Base-by-base conservation (phyloP, 2,797 vertebrate genomes). In the Gastrophryne carolinensis region DNA sequence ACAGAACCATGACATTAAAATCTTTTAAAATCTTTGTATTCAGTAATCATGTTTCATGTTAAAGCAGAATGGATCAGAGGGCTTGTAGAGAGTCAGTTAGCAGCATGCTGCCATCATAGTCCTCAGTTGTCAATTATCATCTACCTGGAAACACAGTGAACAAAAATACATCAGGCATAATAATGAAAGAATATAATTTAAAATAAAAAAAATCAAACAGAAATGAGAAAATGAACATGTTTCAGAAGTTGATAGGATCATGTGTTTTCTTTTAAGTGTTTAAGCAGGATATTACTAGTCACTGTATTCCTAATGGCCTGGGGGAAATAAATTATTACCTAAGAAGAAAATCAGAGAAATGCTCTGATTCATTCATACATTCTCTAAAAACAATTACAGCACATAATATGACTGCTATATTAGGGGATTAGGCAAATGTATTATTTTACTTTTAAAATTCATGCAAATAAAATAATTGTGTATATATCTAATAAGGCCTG, bases 381-480 rank as follows among this genome's bases (percentile, higher is more conserved):
- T 84, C 84, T n/a, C n/a, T n/a, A 88, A 89, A 82, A 73, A 81
- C 79, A 79, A 80, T 86, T 81, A 80, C 75, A 79, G 75, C 58
- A 79, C 66, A 70, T 65, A 82, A 81, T 79, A 69, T 52, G 72
- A 81, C 65, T 81, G 83, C 79, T 80, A 81, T 73, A 83, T 65
- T 44, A 72, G 44, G 78, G 77, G 79, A 89, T 87, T 89, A 87
- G 82, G 68, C 44, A 67, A 84, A 81, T 75, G 56, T 88, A 83
- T 88, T 89, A 79, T 83, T 90, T 89, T 85, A 84, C 83, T 77
- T 75, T 76, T 86, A 81, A 84, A 86, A 83, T 62, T 80, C 78
- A 78, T 72, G 77, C 63, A 50, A 27, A 67, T 26, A n/a, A 63
- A 84, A 72, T 73, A 73, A 79, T 34, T 24, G 34, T 53, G 49